These are phyloP conservation scores for Ceratosolen fusciceps DNA, from an alignment of 1,140 invertebrate genomes.

Conservation along the genomic window DNA sequence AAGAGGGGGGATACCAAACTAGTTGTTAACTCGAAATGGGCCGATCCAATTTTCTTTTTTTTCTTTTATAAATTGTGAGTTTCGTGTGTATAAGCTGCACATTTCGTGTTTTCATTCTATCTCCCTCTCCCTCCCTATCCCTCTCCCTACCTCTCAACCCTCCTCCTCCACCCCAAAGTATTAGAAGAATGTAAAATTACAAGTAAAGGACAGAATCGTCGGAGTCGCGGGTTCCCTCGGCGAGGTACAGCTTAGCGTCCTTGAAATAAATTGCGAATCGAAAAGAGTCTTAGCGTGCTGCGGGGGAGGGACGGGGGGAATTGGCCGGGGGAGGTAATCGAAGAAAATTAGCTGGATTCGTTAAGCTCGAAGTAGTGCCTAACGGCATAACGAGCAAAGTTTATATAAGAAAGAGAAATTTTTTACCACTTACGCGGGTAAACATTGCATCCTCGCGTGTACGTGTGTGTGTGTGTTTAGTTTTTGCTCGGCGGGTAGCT, in stretches of 20 bases:
- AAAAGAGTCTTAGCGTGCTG: slow-evolving; percentile 24
- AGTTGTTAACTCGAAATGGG: slow-evolving; percentile 43
- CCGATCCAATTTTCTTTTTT: slow-evolving; percentile 46
- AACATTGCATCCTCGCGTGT: slow-evolving; percentile 2
- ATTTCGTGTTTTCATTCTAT: slow-evolving; percentile 23
- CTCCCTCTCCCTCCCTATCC: no score
- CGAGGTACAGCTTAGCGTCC: background rate
- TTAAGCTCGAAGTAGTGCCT: slow-evolving; percentile 17
- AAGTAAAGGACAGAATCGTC: background rate
- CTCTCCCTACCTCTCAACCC: no score
- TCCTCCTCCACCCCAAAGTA: no score
- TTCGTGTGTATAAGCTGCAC: slow-evolving; percentile 34
- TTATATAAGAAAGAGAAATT: slow-evolving; percentile 20
- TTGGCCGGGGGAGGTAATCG: no score
- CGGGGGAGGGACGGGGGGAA: no score
- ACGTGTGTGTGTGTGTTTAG: background rate
- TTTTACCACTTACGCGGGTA: background rate
- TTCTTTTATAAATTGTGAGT: slow-evolving; percentile 40
- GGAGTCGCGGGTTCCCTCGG: background rate
- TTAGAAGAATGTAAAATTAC: slow-evolving; percentile 29
- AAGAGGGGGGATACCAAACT: slow-evolving; percentile 21
- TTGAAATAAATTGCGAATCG: slow-evolving; percentile 19
- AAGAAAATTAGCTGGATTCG: slow-evolving; percentile 30
- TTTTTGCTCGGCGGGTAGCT: no score
- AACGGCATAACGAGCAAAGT: slow-evolving; percentile 23